These are phyloP conservation scores for Dynastes tityus DNA, from an alignment of 2,888 invertebrate species.

Conservation along the genomic window DNA sequence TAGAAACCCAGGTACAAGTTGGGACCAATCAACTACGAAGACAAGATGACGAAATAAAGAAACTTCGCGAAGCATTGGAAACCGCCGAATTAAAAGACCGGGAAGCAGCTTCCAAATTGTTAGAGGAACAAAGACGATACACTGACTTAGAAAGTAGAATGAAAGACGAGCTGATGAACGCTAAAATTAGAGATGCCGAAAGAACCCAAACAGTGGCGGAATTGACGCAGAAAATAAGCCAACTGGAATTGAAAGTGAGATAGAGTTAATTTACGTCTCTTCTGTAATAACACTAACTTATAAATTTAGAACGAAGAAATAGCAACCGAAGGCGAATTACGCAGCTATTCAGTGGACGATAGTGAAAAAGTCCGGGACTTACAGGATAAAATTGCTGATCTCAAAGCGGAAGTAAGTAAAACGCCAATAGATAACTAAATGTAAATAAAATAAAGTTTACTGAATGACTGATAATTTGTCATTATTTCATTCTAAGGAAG, in stretches of 20 bases:
- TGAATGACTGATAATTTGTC: no score
- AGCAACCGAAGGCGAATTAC: conserved; percentile 92
- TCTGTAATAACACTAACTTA: conserved; percentile 49
- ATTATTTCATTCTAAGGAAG: no score
- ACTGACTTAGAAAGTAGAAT: conserved; percentile 78
- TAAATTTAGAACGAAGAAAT: conserved; percentile 90
- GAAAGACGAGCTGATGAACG: conserved; percentile 95
- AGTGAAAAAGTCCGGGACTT: conserved; percentile 90
- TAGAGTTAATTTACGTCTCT: no score
- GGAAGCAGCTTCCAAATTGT: conserved; percentile 82
- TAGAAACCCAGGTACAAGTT: conserved; percentile 95
- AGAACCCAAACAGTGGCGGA: conserved; percentile 95
- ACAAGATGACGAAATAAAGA: conserved; percentile 94
- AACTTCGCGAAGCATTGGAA: conserved; percentile 86
- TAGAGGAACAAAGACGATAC: conserved; percentile 88
- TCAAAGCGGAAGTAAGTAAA: conserved; percentile 90
- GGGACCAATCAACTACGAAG: conserved; percentile 90
- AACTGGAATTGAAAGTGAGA: conserved; percentile 89
- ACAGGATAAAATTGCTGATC: conserved; percentile 93
- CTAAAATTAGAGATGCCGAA: conserved; percentile 94
- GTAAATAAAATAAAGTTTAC: no score
- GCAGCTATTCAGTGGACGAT: conserved; percentile 86
- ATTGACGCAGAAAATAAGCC: conserved; percentile 93
- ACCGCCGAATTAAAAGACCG: conserved; percentile 81
- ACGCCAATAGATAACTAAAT: no score